A percentile compares a stretch with the other conserved stretches of the same genome.
These are phyloP conservation scores for Siphlonurus alternatus DNA, from an alignment of 2,888 invertebrate genomes.

Conservation along the genomic window DNA sequence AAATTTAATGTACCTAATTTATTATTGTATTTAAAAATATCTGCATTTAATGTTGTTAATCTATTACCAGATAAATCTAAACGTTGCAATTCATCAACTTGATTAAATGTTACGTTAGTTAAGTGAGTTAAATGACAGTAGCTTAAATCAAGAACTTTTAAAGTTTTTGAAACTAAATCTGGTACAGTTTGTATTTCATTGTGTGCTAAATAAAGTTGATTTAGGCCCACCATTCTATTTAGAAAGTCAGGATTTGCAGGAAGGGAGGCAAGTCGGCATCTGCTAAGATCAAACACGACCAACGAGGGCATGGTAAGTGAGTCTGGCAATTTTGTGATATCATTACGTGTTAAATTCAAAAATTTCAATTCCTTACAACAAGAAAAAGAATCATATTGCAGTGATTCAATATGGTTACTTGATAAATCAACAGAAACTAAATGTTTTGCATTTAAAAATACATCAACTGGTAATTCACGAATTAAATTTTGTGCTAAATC, in stretches of 20 bases:
- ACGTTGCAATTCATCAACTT: not conserved
- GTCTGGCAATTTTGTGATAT: not conserved
- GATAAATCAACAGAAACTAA: constrained; percentile 1
- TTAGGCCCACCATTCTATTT: not conserved
- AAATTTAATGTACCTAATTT: not conserved
- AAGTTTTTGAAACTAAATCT: not conserved
- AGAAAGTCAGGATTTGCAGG: not conserved
- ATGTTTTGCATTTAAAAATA: not conserved
- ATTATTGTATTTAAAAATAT: not conserved
- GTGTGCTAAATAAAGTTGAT: not conserved
- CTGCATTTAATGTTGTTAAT: not conserved
- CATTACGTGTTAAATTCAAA: not conserved
- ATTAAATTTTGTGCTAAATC: not conserved
- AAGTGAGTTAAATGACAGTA: not conserved
- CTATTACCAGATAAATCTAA: not conserved
- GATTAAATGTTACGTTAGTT: not conserved
- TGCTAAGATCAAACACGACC: not conserved
- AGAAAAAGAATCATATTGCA: not conserved
- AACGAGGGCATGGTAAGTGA: not conserved
- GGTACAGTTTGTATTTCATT: not conserved
- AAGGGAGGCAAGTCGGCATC: not conserved
- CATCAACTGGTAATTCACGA: not conserved
- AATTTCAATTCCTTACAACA: not conserved
- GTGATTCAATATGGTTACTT: not conserved
- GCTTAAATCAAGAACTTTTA: not conserved